Percentiles rank a stretch among this genome's conserved stretches.
phyloP scores from a whole-genome alignment of 1,140 invertebrate species.

The Brachystomella parvula region DNA sequence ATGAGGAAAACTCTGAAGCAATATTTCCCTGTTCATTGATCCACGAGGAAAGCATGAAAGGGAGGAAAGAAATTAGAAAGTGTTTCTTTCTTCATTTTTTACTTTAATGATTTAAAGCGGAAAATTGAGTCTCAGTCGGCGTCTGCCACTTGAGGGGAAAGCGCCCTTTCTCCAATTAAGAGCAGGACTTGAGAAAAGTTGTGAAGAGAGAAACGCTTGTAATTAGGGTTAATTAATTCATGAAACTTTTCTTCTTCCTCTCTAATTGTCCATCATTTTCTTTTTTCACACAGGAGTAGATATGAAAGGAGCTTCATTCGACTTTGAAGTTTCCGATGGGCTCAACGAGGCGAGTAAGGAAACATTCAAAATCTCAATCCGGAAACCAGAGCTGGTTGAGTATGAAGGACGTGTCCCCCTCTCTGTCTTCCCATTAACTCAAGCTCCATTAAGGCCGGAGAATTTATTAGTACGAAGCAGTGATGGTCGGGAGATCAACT shows the following conservation, averaged over 20 bases:
- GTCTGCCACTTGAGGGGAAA: no score
- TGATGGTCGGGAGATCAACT: constrained; percentile 34
- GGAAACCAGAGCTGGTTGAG: constrained; percentile 30
- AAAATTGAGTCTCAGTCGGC: no score
- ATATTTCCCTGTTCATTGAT: no score
- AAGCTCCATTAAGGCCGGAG: constrained; percentile 30
- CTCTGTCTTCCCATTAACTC: constrained; percentile 35
- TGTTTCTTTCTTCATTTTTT: no score
- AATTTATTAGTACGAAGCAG: constrained; percentile 35
- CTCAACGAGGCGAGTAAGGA: constrained; percentile 35
- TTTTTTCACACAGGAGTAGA: constrained; percentile 22
- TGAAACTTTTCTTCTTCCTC: background rate
- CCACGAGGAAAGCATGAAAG: no score
- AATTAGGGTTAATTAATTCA: background rate
- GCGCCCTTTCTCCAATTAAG: no score
- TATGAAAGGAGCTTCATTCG: constrained; percentile 34
- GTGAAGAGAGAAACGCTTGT: background rate
- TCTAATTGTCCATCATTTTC: constrained; percentile 4
- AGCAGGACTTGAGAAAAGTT: no score
- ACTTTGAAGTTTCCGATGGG: constrained; percentile 37
- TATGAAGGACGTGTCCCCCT: constrained; percentile 31
- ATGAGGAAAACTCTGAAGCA: no score
- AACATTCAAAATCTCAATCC: constrained; percentile 31
- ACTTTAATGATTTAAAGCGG: no score
- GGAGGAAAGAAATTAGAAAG: no score